phyloP scores from a whole-genome alignment of 2,888 invertebrate genomes.

The Nephrotoma guestfalica region DNA sequence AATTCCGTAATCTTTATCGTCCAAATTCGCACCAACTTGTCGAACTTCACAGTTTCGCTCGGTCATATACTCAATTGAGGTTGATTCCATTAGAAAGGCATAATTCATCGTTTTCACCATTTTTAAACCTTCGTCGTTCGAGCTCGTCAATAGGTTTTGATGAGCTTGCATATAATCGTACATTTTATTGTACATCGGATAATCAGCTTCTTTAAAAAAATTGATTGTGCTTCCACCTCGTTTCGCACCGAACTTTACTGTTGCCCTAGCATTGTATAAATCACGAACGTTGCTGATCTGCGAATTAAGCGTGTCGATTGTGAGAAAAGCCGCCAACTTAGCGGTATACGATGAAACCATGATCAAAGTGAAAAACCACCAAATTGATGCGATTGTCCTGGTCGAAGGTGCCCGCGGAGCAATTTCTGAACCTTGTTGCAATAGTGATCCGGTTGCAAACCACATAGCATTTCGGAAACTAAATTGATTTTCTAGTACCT shows the following conservation, averaged over 20 bases:
- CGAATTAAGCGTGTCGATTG: slow-evolving; percentile 57
- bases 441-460: slow-evolving; percentile 72
- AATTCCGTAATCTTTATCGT: slow-evolving; percentile 60
- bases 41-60: slow-evolving; percentile 49
- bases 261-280: slow-evolving; percentile 58
- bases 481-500: slow-evolving; percentile 71
- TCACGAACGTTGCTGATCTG: slow-evolving; percentile 71
- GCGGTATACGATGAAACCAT: slow-evolving; percentile 70
- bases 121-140: slow-evolving; percentile 42
- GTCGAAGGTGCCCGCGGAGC: slow-evolving; percentile 82
- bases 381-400: slow-evolving; percentile 69
- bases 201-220: slow-evolving; percentile 79
- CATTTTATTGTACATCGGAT: slow-evolving; percentile 65
- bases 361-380: slow-evolving; percentile 84
- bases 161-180: slow-evolving; percentile 60
- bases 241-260: slow-evolving; percentile 77
- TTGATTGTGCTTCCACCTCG: slow-evolving; percentile 71
- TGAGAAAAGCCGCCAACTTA: slow-evolving; percentile 79
- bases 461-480: slow-evolving; percentile 72
- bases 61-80: slow-evolving; percentile 57
- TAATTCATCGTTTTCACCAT: slow-evolving; percentile 39
- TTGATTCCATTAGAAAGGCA: slow-evolving; percentile 68
- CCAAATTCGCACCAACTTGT: slow-evolving; percentile 45
- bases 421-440: slow-evolving; percentile 79
- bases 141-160: slow-evolving; percentile 36